Evolutionary conservation across 2,888 invertebrate genomes (phyloP).

Genomic region (Hedya salicella): DNA sequence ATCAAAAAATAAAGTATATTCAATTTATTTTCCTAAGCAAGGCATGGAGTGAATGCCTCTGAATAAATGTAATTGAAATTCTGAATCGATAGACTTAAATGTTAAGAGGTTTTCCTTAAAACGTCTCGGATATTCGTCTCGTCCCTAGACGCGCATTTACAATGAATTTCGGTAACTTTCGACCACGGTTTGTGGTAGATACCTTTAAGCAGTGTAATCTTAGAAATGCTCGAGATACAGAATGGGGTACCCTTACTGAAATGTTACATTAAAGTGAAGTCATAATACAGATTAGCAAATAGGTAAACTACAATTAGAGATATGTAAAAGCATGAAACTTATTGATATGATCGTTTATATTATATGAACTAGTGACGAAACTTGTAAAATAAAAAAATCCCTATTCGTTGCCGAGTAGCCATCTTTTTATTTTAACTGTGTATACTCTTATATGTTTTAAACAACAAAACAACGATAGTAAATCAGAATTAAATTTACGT

Average conservation of each 20-base stretch:
- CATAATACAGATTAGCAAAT: too few relatives aligned
- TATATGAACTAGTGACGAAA: too few relatives aligned
- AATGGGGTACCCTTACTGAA: constrained; percentile 3
- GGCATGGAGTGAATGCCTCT: constrained; percentile 11
- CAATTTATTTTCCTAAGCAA: constrained; percentile 1
- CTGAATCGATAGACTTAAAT: constrained; percentile 12
- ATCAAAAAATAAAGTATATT: constrained; percentile 3
- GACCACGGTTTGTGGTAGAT: constrained; percentile 28
- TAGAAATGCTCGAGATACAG: constrained; percentile 28
- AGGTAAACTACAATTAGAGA: too few relatives aligned
- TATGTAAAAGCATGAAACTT: too few relatives aligned
- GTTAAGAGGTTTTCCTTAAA: constrained; percentile 18
- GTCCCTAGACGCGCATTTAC: constrained; percentile 15
- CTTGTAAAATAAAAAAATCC: too few relatives aligned
- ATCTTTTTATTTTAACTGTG: too few relatives aligned
- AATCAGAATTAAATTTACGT: too few relatives aligned
- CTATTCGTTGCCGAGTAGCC: too few relatives aligned
- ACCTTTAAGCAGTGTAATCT: constrained; percentile 24
- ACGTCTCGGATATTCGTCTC: constrained; percentile 8
- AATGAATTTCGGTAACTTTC: constrained; percentile 21
- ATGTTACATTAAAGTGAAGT: too few relatives aligned
- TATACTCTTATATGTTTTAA: too few relatives aligned
- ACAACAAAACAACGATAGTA: too few relatives aligned
- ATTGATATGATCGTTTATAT: too few relatives aligned
- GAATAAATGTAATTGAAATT: constrained; percentile 34